Base-by-base conservation (phyloP, 2,113 vertebrate genomes). In the Gobio gobio region DNA sequence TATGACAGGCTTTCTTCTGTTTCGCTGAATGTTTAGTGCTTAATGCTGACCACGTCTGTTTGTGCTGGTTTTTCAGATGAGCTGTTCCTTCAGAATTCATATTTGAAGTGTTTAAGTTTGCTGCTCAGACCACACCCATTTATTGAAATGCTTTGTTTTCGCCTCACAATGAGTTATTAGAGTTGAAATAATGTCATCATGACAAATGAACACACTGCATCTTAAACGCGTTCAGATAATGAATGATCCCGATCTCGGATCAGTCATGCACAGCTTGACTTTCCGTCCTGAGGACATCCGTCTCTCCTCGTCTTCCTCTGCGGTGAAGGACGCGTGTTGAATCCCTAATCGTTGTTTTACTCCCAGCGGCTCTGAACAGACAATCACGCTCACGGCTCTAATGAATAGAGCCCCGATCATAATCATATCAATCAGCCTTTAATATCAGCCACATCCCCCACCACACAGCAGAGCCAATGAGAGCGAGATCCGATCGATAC, bases 401-500 rank as follows among this genome's bases (percentile, higher is more conserved):
- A 91, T 92, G 86, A 85, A 92, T 90, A 90, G 68, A 89, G 82
- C 88, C 79, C 68, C 84, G 78, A 78, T 90, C 70, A 80, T 87
- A 88, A 90, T 86, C 78, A 84, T 88, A 87, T 90, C 90, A 84
- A 79, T 88, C 88, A 86, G 43, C 87, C 87, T 83, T 88, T 90
- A 79, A 88, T 87, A 90, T 88, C 77, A 85, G 58, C 33, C 5
- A 82, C 70, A 79, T 84, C 87, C 87, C 87, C 83, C 86, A 56
- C 24, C 10, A 78, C 76, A 80, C 84, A 82, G 86, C 87, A 88
- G 91, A 86, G 87, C 92, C 89, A 90, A 89, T 90, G 89, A 92
- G 80, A 76, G 26, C 43, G 59, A 86, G 88, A 87, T 85, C 80
- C 73, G 78, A 78, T 85, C 43, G 56, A 87, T 83, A 59, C n/a